Evolutionary conservation across 1,140 invertebrate genomes (phyloP), one percentile per base, ranked within the genome.

Genomic region (Bicyclus anynana): DNA sequence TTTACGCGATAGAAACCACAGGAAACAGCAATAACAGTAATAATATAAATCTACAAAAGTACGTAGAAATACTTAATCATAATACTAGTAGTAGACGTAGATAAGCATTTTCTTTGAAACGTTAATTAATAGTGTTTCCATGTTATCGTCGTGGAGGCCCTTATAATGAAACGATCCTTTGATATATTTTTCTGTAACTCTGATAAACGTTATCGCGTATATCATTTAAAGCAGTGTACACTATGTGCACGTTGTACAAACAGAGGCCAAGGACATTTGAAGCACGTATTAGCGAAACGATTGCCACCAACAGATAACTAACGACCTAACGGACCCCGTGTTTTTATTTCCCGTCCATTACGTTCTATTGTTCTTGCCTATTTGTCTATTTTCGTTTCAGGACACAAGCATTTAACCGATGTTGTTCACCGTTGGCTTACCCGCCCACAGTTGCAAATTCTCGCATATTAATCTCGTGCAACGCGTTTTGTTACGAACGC

Each of bases 261-360:
- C 72, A 72, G 56, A 59, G 71, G 72, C 66, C 76, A 79, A 81
- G 76, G 78, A 74, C 74, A 71, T 65, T 67, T 59, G 62, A 60
- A 65, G 37, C 37, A 59, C 55, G 73, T 62, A 73, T 72, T 71
- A 66, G 67, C 60, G 57, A 38, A 40, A 40, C 53, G 73, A 78
- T 78, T 61, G 53, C 59, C 59, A 48, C 35, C 27, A n/a, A 37
- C 58, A 59, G 73, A 77, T 74, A 75, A 51, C 51, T 26, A 57
- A 55, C 23, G 42, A 46, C 67, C 53, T 58, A 48, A 50, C 50
- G 65, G 60, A 65, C 57, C 42, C 54, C 23, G 18, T 44, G 51
- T 44, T 44, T 53, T 53, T 53, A 53, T 53, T 53, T 44, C 35
- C 23, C 38, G 40, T 20, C 35, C 9, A 52, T 44, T 44, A 44